Conservation (phyloP, 2,888 invertebrate species). For the Drosophila lacicola region DNA sequence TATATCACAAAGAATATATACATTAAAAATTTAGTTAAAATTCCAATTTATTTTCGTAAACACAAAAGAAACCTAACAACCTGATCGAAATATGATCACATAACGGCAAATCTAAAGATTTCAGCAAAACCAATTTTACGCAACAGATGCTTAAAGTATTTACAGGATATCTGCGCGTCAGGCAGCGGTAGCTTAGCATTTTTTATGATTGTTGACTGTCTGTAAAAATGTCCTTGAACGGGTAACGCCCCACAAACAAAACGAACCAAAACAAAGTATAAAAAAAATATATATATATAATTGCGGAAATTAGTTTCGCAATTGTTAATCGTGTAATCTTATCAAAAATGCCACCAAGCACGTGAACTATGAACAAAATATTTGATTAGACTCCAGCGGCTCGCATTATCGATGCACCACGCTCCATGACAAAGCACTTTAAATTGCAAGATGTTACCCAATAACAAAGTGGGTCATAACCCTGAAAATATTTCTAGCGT, state of each 20-base stretch:
- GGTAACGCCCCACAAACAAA: constrained; percentile 28
- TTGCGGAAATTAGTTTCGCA: constrained; percentile 53
- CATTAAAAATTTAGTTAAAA: too few species aligned
- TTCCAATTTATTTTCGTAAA: too few species aligned
- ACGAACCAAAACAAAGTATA: constrained; percentile 11
- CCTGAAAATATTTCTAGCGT: neutral
- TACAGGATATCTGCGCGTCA: constrained; percentile 16
- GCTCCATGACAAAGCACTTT: constrained; percentile 14
- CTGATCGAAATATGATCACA: neutral
- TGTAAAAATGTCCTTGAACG: constrained; percentile 41
- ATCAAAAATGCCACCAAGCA: constrained; percentile 44
- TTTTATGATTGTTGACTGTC: constrained; percentile 4
- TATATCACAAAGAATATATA: too few species aligned
- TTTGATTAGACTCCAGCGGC: constrained; percentile 15
- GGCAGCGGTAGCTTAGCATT: neutral
- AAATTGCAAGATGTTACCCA: neutral
- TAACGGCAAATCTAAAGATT: neutral
- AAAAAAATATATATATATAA: constrained; percentile 27
- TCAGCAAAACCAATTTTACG: too few species aligned
- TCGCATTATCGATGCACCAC: neutral
- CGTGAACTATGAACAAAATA: constrained; percentile 38
- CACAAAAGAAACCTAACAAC: too few species aligned
- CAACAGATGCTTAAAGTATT: neutral
- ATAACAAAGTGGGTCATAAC: constrained; percentile 6
- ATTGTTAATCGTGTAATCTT: constrained; percentile 39